Evolutionary conservation across 2,797 vertebrate genomes (phyloP).

Genomic region (Chiroxiphia lanceolata): DNA sequence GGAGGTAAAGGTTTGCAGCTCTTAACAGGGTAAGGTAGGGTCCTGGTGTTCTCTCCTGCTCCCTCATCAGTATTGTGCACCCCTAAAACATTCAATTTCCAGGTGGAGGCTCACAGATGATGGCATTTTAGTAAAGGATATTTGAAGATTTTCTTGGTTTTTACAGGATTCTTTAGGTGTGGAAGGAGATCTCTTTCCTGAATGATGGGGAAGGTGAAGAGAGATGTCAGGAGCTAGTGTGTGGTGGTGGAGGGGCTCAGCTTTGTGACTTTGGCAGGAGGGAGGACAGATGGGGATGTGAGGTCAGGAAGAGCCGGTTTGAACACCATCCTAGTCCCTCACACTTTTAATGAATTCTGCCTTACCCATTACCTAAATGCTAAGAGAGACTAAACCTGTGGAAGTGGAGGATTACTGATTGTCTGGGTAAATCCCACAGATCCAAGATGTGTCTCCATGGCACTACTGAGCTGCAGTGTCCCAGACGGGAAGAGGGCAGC

Average conservation of each 20-base stretch:
- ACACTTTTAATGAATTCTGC: neutral
- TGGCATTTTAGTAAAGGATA: neutral
- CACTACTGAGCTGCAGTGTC: neutral
- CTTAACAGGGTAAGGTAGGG: neutral
- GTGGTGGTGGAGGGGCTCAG: neutral
- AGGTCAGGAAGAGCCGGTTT: neutral
- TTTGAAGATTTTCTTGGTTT: neutral
- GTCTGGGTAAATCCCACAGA: neutral
- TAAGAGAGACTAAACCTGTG: neutral
- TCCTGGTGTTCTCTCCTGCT: neutral
- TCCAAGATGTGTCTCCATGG: neutral
- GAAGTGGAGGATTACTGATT: neutral
- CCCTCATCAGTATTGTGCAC: accelerated
- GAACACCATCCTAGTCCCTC: neutral
- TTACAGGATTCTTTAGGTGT: neutral
- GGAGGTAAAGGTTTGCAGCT: neutral
- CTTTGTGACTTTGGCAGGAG: neutral
- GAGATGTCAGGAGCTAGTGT: too few species aligned
- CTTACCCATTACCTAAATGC: neutral
- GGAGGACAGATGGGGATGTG: accelerated
- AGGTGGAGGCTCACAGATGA: neutral
- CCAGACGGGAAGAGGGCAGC: constrained; percentile 52
- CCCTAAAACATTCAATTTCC: neutral
- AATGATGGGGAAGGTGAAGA: neutral
- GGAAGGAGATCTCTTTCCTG: neutral